phyloP scores from a whole-genome alignment of 1,140 invertebrate genomes.

The Hypothenemus hampei region DNA sequence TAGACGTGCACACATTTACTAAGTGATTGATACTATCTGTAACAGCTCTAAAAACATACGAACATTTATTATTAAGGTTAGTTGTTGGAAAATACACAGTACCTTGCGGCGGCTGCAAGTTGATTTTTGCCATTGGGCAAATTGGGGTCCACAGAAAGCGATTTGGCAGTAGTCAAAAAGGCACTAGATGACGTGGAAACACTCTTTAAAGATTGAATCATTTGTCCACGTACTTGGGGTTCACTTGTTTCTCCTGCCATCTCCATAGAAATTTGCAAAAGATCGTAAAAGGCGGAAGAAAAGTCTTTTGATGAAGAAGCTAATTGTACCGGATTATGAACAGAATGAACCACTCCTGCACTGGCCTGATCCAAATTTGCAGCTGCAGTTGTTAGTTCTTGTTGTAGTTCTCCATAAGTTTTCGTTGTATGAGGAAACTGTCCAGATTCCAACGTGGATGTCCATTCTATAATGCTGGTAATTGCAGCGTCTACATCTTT shows the following conservation, averaged over 20 bases:
- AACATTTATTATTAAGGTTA: background rate
- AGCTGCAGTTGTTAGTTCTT: slow-evolving; percentile 77
- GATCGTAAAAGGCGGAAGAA: slow-evolving; percentile 70
- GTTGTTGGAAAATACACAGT: background rate
- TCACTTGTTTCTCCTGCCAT: slow-evolving; percentile 76
- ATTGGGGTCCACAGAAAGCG: slow-evolving; percentile 80
- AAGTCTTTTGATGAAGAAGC: slow-evolving; percentile 72
- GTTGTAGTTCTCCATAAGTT: slow-evolving; percentile 77
- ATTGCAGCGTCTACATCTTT: slow-evolving; percentile 85
- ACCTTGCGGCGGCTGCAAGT: slow-evolving; percentile 68
- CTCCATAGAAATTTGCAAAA: slow-evolving; percentile 73
- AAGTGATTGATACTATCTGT: slow-evolving; percentile 91
- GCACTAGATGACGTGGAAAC: slow-evolving; percentile 86
- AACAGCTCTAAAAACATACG: slow-evolving; percentile 59
- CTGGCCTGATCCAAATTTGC: slow-evolving; percentile 77
- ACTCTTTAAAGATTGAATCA: slow-evolving; percentile 80
- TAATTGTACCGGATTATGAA: slow-evolving; percentile 61
- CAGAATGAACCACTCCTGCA: slow-evolving; percentile 69
- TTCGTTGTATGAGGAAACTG: slow-evolving; percentile 68
- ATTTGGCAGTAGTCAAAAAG: slow-evolving; percentile 81
- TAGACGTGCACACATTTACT: slow-evolving; percentile 76
- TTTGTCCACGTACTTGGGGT: slow-evolving; percentile 64
- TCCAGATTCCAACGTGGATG: slow-evolving; percentile 64
- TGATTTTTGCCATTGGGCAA: slow-evolving; percentile 89
- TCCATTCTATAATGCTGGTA: slow-evolving; percentile 70